phyloP scores from a whole-genome alignment of 2,888 invertebrate genomes.

The Eupithecia inturbata region DNA sequence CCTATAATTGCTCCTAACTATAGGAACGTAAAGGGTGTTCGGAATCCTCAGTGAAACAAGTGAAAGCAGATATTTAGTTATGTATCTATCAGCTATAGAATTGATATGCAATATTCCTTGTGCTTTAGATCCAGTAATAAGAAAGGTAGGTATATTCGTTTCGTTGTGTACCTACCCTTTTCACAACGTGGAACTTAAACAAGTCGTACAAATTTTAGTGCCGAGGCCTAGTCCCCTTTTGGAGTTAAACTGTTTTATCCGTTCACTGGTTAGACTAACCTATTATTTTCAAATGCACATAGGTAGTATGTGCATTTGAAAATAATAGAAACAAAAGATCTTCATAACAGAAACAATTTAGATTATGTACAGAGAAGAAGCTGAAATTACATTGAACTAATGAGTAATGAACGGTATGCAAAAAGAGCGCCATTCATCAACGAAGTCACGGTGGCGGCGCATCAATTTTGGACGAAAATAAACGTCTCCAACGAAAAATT shows the following conservation, averaged over 20 bases:
- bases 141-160: neutral
- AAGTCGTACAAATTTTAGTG: neutral
- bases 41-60: too few species aligned
- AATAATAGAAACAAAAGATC: too few species aligned
- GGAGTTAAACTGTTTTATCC: too few species aligned
- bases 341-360: neutral
- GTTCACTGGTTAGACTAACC: too few species aligned
- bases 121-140: neutral
- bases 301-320: too few species aligned
- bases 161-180: neutral
- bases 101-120: neutral
- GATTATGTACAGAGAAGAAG: constrained; percentile 40
- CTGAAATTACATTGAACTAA: constrained; percentile 65
- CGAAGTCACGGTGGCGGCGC: constrained; percentile 57
- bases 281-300: neutral
- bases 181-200: neutral
- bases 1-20: too few species aligned
- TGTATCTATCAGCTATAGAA: neutral
- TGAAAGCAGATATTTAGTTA: neutral
- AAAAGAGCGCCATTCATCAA: constrained; percentile 53
- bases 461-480: constrained; percentile 60
- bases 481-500: constrained; percentile 40
- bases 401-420: constrained; percentile 60
- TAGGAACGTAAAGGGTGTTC: too few species aligned
- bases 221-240: neutral